Percentiles rank a stretch among this genome's conserved stretches.
Conservation (phyloP, 2,888 invertebrate genomes). For the Allygus modestus region DNA sequence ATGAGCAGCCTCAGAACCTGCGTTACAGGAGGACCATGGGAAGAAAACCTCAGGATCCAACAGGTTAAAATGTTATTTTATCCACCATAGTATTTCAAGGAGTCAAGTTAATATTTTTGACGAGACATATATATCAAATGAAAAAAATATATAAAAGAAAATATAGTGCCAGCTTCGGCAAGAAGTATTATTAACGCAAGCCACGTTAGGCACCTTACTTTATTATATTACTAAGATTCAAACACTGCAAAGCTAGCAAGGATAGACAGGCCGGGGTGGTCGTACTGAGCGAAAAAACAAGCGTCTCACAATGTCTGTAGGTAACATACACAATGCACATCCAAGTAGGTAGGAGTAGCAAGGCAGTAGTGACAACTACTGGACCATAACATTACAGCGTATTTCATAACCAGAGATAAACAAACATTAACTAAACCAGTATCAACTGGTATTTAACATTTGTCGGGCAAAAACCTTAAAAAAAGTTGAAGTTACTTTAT, state of each 20-base stretch:
- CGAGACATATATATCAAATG: too few relatives aligned
- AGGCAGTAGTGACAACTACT: background rate
- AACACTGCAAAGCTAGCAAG: conserved; percentile 43
- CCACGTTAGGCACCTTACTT: conserved; percentile 31
- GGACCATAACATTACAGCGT: background rate
- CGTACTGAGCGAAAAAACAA: conserved; percentile 32
- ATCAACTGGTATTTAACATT: background rate
- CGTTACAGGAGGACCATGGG: too few relatives aligned
- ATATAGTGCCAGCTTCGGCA: background rate
- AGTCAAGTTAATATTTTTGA: too few relatives aligned
- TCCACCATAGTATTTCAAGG: too few relatives aligned
- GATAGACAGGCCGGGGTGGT: conserved; percentile 2
- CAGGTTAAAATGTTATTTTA: too few relatives aligned
- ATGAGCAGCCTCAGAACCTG: too few relatives aligned
- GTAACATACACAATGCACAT: conserved; percentile 19
- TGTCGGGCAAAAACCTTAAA: background rate
- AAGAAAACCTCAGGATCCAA: too few relatives aligned
- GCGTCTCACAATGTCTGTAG: background rate
- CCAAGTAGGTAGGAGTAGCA: background rate
- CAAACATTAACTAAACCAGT: background rate
- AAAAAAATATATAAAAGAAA: too few relatives aligned
- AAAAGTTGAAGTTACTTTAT: too few relatives aligned
- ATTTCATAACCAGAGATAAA: background rate
- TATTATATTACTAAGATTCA: conserved; percentile 18
- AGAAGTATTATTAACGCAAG: background rate